Conservation (phyloP, 2,113 vertebrate genomes). For the Apodemus speciosus region DNA sequence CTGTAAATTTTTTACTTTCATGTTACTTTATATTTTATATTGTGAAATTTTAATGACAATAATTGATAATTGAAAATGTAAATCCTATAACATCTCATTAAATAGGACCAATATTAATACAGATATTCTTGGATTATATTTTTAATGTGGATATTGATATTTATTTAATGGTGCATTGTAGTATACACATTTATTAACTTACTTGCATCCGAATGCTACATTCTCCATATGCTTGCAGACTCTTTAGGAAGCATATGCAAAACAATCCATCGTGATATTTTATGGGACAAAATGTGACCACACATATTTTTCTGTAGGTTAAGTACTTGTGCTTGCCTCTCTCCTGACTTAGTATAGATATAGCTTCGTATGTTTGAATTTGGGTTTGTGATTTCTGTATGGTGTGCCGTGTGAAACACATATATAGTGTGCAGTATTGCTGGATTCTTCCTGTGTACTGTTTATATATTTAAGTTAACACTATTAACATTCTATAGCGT, state of each 20-base stretch:
- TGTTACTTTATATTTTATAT: constrained; percentile 23
- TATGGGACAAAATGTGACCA: constrained; percentile 10
- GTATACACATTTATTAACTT: neutral
- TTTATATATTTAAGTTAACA: neutral
- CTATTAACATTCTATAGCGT: neutral
- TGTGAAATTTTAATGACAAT: neutral
- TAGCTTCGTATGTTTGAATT: neutral
- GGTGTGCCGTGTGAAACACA: neutral
- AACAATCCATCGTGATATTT: constrained; percentile 4
- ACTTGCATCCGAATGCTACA: neutral
- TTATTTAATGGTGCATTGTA: neutral
- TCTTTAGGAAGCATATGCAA: neutral
- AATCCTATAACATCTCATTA: neutral
- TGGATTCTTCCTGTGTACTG: neutral
- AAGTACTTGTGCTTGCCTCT: neutral
- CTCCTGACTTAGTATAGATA: neutral
- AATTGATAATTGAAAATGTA: constrained; percentile 35
- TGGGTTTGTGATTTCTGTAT: constrained; percentile 11
- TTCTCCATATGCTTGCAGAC: constrained; percentile 35
- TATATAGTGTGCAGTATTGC: neutral
- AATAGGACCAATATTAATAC: neutral
- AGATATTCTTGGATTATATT: neutral
- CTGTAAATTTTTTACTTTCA: constrained; percentile 36
- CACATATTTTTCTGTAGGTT: neutral
- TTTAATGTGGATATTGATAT: neutral